Percentiles rank a stretch among this genome's conserved stretches.
Evolutionary conservation across 2,888 invertebrate genomes (phyloP).

Genomic region (Periphyllus acericola): DNA sequence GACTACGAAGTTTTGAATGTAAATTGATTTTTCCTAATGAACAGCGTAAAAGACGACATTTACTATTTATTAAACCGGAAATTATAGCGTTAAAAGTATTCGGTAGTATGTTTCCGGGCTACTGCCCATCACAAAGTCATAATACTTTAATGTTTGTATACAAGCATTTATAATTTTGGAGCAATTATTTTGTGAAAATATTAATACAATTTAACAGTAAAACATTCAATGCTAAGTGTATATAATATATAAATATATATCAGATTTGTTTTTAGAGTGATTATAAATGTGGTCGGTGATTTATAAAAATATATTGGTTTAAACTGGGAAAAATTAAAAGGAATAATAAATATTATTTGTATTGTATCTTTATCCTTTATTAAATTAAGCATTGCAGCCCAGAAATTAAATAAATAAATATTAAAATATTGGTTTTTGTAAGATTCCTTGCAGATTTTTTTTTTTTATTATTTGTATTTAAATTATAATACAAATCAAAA

Average conservation of each 20-base stretch:
- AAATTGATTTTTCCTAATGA: neutral
- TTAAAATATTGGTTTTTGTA: too few relatives aligned
- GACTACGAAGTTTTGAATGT: neutral
- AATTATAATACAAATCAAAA: too few relatives aligned
- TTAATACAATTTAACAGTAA: neutral
- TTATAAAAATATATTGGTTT: neutral
- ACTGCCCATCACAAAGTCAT: neutral
- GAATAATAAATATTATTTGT: too few relatives aligned
- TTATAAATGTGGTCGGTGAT: neutral
- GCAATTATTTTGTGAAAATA: neutral
- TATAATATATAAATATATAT: neutral
- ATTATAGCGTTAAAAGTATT: neutral
- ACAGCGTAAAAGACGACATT: neutral
- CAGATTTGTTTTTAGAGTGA: conserved; percentile 4
- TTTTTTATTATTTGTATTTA: too few relatives aligned
- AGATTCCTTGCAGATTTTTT: too few relatives aligned
- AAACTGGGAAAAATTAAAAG: too few relatives aligned
- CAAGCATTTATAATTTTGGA: neutral
- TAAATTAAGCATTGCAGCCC: too few relatives aligned
- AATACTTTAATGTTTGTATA: neutral
- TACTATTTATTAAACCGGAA: neutral
- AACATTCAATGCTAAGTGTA: neutral
- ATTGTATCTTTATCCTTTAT: too few relatives aligned
- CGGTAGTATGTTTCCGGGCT: neutral
- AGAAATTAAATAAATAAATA: too few relatives aligned